Conservation (phyloP, 2,113 vertebrate genomes). For the Silurus asotus region DNA sequence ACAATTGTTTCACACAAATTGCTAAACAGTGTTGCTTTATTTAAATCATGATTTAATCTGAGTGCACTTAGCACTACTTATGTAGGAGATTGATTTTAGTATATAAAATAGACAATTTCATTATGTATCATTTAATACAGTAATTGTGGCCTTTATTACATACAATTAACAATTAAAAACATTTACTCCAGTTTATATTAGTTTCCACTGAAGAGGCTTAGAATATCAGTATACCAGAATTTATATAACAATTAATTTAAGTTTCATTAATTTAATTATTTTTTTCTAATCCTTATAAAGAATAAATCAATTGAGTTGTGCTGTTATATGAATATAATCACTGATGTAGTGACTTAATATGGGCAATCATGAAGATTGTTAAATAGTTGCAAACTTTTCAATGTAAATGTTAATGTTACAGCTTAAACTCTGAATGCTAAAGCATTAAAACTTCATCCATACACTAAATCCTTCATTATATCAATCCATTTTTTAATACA, state of each 20-base stretch:
- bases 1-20: background rate
- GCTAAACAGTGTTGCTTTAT: background rate
- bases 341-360: background rate
- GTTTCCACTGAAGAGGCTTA: background rate
- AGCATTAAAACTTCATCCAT: background rate
- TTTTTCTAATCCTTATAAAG: background rate
- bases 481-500: too few relatives aligned
- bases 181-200: background rate
- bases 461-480: background rate
- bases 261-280: too few relatives aligned
- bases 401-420: background rate
- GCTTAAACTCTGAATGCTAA: background rate
- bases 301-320: background rate
- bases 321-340: background rate
- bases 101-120: background rate
- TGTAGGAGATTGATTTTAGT: background rate
- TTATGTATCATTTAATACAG: background rate
- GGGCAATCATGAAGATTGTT: background rate
- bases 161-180: background rate
- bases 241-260: background rate
- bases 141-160: background rate
- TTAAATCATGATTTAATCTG: background rate
- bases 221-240: background rate
- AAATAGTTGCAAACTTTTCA: background rate
- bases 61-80: background rate